These are phyloP conservation scores for Euzophera pinguis DNA, from an alignment of 2,888 invertebrate genomes.

Conservation along the genomic window DNA sequence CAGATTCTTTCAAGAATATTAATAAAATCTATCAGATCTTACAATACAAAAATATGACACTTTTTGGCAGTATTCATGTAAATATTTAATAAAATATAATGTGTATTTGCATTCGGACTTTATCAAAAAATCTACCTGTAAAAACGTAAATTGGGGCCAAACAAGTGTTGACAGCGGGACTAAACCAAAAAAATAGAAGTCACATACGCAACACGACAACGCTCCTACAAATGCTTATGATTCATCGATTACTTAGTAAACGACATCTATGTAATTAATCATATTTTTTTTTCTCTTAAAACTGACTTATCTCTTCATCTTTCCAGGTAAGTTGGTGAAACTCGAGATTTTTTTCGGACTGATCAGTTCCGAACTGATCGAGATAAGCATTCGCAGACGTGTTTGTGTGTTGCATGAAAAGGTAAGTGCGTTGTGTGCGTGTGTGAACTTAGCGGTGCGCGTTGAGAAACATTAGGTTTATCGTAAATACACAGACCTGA, in stretches of 20 bases:
- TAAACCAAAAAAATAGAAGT: not conserved
- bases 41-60: no score
- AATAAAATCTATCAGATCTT: no score
- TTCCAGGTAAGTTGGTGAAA: slow-evolving; percentile 74
- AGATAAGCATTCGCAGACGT: slow-evolving; percentile 18
- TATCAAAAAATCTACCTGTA: no score
- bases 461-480: not conserved
- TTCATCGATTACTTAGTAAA: slow-evolving; percentile 15
- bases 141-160: no score
- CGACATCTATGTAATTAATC: slow-evolving; percentile 14
- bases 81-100: no score
- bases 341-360: slow-evolving; percentile 39
- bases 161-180: not conserved
- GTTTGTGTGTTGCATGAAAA: not conserved
- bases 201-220: slow-evolving; percentile 7
- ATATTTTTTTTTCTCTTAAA: slow-evolving; percentile 30
- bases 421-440: slow-evolving; percentile 1
- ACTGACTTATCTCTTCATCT: slow-evolving; percentile 55
- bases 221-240: slow-evolving; percentile 11
- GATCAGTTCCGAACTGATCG: slow-evolving; percentile 18
- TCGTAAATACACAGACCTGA: no score
- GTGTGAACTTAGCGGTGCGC: not conserved
- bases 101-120: no score
- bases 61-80: no score
- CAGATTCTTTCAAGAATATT: no score